Evolutionary conservation across 2,888 invertebrate genomes (phyloP).

Genomic region (Eugnorisma glareosa): DNA sequence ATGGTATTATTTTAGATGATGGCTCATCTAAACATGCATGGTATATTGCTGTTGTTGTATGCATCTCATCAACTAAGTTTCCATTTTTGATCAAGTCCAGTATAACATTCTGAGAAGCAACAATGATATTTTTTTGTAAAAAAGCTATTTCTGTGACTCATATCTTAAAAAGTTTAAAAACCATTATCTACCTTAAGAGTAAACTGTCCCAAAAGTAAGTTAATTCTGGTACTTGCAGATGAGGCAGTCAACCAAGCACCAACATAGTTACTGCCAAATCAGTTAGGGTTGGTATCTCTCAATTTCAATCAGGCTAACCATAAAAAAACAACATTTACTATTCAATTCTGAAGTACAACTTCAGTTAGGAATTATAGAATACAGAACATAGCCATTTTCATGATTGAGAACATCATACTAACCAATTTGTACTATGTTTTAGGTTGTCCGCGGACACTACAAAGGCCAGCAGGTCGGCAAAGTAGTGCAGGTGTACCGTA

Average conservation of each 20-base stretch:
- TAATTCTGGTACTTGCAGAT: constrained; percentile 61
- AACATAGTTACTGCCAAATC: constrained; percentile 29
- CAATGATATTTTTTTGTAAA: neutral
- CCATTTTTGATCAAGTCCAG: neutral
- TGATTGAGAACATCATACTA: neutral
- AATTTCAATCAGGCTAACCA: neutral
- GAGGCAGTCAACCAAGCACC: constrained; percentile 32
- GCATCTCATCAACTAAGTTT: neutral
- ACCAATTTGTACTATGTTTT: constrained; percentile 67
- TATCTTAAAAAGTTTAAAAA: neutral
- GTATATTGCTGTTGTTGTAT: neutral
- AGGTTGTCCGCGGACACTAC: constrained; percentile 99
- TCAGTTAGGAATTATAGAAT: neutral
- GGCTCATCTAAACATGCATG: neutral
- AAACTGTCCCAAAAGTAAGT: constrained; percentile 17
- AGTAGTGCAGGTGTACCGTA: constrained; percentile 99
- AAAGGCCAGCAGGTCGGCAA: constrained; percentile 99
- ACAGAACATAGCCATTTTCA: neutral
- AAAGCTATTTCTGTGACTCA: neutral
- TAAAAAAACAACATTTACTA: neutral
- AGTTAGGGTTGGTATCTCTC: constrained; percentile 54
- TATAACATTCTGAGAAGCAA: neutral
- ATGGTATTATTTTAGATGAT: neutral
- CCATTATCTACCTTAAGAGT: neutral
- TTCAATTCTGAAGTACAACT: neutral